Evolutionary conservation across 2,113 vertebrate species (phyloP), one percentile per base, ranked within the genome.

Genomic region (Danionella cerebrum): DNA sequence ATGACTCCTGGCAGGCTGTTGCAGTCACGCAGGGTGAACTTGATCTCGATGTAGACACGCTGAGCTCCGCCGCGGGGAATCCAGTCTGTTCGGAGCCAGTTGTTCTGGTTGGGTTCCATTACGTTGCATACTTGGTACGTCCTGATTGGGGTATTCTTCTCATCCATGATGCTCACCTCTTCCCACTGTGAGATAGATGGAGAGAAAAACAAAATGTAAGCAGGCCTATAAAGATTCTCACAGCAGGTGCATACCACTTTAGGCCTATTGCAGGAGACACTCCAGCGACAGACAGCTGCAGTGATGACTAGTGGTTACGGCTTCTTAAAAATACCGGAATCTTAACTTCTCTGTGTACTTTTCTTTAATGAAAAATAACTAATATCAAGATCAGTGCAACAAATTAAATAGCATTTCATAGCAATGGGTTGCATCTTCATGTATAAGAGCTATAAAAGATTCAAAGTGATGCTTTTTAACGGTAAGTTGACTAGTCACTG

Each of bases 61-160:
- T 98, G 95, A 57, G 96, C 96, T 24, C 93, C 96, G 14, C 93
- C 94, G 0, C 94, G 89, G 25, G 92, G 93, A 84, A 98, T 95
- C 94, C 94, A 98, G 76, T 97, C 95, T 72, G 96, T 99, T 86
- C 95, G 90, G 71, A 99, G 82, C 96, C 96, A 99, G 53, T 99
- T 99, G 79, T 96, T 98, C 78, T 99, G 96, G 72, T 86, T 98
- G 71, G 96, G 86, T 57, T 97, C 96, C 83, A 99, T 91, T 77
- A 99, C 96, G 0, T 99, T 98, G 83, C 96, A 99, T 72, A 98
- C 96, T 78, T 99, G 96, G 71, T 89, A 88, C 0, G 87, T 88
- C 70, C 87, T 79, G 82, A 89, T 89, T 48, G 87, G 87, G 16
- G 86, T 86, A 73, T 89, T 89, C 77, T 88, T 89, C 84, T 89